Evolutionary conservation across 2,888 invertebrate genomes (phyloP), one percentile per base, ranked within the genome.

Genomic region (Drosophila histrio): DNA sequence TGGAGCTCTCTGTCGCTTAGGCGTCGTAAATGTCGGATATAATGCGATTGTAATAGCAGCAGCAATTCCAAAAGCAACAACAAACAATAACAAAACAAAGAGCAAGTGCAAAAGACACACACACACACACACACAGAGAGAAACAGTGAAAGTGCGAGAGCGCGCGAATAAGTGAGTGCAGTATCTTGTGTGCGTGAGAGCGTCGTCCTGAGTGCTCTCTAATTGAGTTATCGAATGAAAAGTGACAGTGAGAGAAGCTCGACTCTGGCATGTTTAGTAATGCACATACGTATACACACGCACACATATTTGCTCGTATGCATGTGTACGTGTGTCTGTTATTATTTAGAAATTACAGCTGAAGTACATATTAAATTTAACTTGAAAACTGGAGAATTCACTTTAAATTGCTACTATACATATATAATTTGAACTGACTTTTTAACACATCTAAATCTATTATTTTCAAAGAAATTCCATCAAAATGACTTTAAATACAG

Each of bases 11-110:
- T 54, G 53, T 59, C 53, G 19, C 41, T 61, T 24, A 54, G 60
- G 73, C 69, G 73, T 60, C 68, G 72, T 58, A 68, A 72, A 60
- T 56, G 75, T 75, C 61, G 28, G 32, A 59, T 57, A 56, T 66
- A 66, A 57, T 60, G 53, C 67, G 76, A 74, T 76, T 71, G 67
- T 58, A 67, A 62, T 66, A 54, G 65, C 56, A 44, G 47, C 47
- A 46, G 32, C 56, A 50, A 36, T 38, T 50, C n/a, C 47, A 49
- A n/a, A 47, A 66, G 9, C 43, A 72, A 19, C 53, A 61, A 39
- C 38, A 36, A 71, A 32, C 41, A 52, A 49, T 49, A 64, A 52
- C 34, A 36, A 15, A 44, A 7, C 15, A 38, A 21, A 21, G 24
- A 43, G 41, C 43, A 22, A 22, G 28, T 22, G 44, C 53, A 30